Base-by-base conservation (phyloP, 2,113 vertebrate genomes). In the Marmota flaviventris region DNA sequence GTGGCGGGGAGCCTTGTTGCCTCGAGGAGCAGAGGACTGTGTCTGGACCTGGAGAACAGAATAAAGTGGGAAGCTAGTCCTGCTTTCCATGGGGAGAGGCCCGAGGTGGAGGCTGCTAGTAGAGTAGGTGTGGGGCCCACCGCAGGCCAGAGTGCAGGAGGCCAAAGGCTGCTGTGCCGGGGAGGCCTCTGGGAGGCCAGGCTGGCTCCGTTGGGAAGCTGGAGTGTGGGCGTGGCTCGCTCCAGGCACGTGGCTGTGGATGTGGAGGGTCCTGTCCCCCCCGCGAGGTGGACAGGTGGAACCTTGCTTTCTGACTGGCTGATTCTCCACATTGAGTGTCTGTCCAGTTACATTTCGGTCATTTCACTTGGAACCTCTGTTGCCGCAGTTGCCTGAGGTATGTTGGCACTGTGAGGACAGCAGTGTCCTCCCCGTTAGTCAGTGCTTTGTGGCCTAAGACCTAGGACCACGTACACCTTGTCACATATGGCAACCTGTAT, bases 161-260 rank as follows among this genome's bases (percentile, higher is more conserved):
- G 1, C 87, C 14, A 0, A 34, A 3, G 56, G 61, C 61, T 4
- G 61, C 9, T 27, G 61, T 25, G 24, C 61, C 61, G 2, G 24
- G 6, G 22, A 63, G 61, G 56, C 24, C 24, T 73, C 56, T 72
- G 16, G 4, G 5, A 18, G 53, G 9, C 58, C 17, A 5, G 13
- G 48, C 34, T 16, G 58, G 18, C 45, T 45, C 29, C 0, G 16
- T 69, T 37, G 61, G 70, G 29, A 73, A 16, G 12, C 32, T 22
- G 34, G 65, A 25, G 6, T 4, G 27, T 25, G 3, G 1, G 14
- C 5, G 24, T 17, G 9, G n/a, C 6, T 20, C 12, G 9, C n/a
- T 75, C 48, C 0, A 8, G 8, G 3, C 1, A 14, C 1, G 37
- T 45, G 42, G 77, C 34, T 27, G 42, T 34, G n/a, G 58, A 18